Evolutionary conservation across 2,888 invertebrate species (phyloP), one percentile per base, ranked within the genome.

Genomic region (Leptarthrus brevirostris): DNA sequence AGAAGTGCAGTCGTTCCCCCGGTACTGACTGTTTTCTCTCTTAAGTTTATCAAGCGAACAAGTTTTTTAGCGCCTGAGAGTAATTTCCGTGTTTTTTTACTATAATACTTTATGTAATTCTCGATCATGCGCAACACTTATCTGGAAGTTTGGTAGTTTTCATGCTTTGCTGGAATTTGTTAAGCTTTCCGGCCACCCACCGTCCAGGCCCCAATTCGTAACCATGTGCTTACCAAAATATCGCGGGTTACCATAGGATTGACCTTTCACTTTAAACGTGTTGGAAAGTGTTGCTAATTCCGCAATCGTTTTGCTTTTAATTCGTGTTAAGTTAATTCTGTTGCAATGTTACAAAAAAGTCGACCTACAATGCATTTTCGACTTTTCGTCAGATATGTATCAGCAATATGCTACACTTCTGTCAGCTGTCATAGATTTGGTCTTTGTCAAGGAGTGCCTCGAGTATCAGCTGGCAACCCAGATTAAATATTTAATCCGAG

Each of bases 391-490:
- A n/a, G n/a, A n/a, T n/a, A n/a, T n/a, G n/a, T n/a, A n/a, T n/a
- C n/a, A n/a, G n/a, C n/a, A n/a, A n/a, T n/a, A n/a, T n/a, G n/a
- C n/a, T n/a, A n/a, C n/a, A n/a, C n/a, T n/a, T n/a, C n/a, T n/a
- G n/a, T n/a, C n/a, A n/a, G n/a, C n/a, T n/a, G n/a, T n/a, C n/a
- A n/a, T n/a, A n/a, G n/a, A n/a, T n/a, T n/a, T n/a, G n/a, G n/a
- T n/a, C n/a, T n/a, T n/a, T n/a, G n/a, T n/a, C n/a, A n/a, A n/a
- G n/a, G n/a, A n/a, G n/a, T n/a, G n/a, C n/a, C n/a, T 30, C 26
- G n/a, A 52, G 36, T 30, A n/a, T 30, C 52, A 69, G 30, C 69
- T 69, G 69, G 69, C 69, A 69, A 69, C 69, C 30, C 69, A 52
- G 52, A 52, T 52, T 18, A 34, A 22, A 14, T 24, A 1, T 30